Conservation (phyloP, 1,140 invertebrate genomes). For the Drosophila neocordata region DNA sequence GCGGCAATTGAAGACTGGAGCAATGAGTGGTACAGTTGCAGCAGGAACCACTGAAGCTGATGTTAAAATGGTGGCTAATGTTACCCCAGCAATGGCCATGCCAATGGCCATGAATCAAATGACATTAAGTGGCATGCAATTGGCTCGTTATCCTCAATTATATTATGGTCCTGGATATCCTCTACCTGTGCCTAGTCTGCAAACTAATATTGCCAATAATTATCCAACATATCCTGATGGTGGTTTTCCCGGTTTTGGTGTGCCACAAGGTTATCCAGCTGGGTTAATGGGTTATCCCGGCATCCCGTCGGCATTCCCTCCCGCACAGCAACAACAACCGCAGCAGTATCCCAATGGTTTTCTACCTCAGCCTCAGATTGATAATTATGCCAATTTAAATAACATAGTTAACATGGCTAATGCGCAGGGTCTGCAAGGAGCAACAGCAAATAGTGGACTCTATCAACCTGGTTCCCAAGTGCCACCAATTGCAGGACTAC, state of each 20-base stretch:
- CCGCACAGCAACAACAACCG: constrained; percentile 26
- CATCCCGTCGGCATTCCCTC: constrained; percentile 13
- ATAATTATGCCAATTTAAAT: constrained; percentile 53
- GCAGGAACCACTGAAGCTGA: constrained; percentile 46
- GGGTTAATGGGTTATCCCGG: constrained; percentile 25
- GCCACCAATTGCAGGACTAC: neutral
- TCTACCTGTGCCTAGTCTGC: constrained; percentile 32
- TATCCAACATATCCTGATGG: constrained; percentile 46
- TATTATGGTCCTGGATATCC: constrained; percentile 53
- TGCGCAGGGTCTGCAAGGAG: constrained; percentile 40
- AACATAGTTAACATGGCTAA: constrained; percentile 60
- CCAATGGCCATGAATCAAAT: constrained; percentile 54
- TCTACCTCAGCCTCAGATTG: constrained; percentile 41
- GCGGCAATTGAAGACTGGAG: constrained; percentile 50
- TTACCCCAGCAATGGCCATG: constrained; percentile 49
- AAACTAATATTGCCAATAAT: constrained; percentile 42
- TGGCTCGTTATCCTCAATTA: constrained; percentile 51
- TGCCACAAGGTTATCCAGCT: constrained; percentile 33
- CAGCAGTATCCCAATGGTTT: constrained; percentile 51
- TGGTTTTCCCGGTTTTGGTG: neutral
- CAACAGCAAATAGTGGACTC: neutral
- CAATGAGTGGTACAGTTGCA: neutral
- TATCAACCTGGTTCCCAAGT: neutral
- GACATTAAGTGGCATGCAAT: constrained; percentile 43
- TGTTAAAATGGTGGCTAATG: constrained; percentile 63